Percentiles rank a stretch among this genome's conserved stretches.
Conservation (phyloP, 2,113 vertebrate genomes). For the Thomomys bottae region DNA sequence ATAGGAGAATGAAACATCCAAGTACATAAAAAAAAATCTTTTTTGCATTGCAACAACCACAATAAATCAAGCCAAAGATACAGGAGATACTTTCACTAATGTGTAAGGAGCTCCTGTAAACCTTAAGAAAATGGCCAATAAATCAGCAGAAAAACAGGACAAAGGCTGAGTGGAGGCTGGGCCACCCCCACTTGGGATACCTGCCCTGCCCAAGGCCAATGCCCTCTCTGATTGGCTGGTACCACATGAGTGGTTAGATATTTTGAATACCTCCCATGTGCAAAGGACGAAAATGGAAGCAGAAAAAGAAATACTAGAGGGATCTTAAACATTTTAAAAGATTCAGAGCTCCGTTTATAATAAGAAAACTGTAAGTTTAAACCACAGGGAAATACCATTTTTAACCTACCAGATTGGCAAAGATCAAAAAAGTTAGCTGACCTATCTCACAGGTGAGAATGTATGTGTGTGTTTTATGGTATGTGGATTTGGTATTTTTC, state of each 20-base stretch:
- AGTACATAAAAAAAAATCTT: constrained; percentile 24
- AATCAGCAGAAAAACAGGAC: constrained; percentile 2
- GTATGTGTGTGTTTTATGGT: neutral
- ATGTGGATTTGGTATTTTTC: neutral
- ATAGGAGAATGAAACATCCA: constrained; percentile 8
- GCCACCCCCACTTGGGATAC: neutral
- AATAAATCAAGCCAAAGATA: constrained; percentile 62
- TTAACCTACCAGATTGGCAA: constrained; percentile 14
- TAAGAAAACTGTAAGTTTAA: constrained; percentile 47
- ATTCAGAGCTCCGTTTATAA: constrained; percentile 34
- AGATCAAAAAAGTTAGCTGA: neutral
- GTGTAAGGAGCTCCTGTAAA: neutral
- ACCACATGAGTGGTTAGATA: neutral
- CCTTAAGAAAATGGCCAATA: constrained; percentile 29
- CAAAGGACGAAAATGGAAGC: constrained; percentile 46
- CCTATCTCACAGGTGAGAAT: neutral
- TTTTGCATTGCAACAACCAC: neutral
- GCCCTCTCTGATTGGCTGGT: neutral
- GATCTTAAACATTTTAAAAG: constrained; percentile 64
- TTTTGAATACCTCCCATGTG: constrained; percentile 45
- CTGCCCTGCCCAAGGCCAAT: neutral
- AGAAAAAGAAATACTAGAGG: constrained; percentile 48
- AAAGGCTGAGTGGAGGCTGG: neutral
- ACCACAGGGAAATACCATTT: constrained; percentile 31
- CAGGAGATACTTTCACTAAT: constrained; percentile 27